A percentile compares a stretch with the other conserved stretches of the same genome.
Conservation (phyloP, 2,797 vertebrate species). For the Limosa lapponica region DNA sequence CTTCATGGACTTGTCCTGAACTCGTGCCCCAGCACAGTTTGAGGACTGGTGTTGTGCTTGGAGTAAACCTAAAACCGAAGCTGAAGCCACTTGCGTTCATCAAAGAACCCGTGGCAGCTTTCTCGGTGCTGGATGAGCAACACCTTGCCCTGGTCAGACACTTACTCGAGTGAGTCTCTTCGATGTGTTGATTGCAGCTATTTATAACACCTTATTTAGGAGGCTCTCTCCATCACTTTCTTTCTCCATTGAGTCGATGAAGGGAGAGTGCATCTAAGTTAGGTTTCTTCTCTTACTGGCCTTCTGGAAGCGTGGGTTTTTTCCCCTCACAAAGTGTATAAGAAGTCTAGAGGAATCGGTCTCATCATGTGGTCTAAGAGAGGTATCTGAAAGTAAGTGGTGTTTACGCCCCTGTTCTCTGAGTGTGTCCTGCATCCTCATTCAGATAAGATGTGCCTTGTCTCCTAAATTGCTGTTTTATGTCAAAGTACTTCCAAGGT, state of each 20-base stretch:
- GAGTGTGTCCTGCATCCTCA: background rate
- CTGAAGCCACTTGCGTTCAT: background rate
- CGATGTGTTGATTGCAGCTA: background rate
- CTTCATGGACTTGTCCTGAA: conserved; percentile 36
- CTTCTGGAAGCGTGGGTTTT: background rate
- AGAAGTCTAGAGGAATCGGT: background rate
- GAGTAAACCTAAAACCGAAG: conserved; percentile 55
- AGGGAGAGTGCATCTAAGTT: background rate
- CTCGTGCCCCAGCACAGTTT: background rate
- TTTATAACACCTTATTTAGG: background rate
- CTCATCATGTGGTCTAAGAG: background rate
- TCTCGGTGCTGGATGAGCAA: background rate
- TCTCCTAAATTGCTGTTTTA: background rate
- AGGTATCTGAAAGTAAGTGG: background rate
- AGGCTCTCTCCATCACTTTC: conserved; percentile 4
- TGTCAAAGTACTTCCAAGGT: background rate
- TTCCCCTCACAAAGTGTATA: background rate
- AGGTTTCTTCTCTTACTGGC: background rate
- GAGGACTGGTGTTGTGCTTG: conserved; percentile 48
- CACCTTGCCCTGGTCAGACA: conserved; percentile 8
- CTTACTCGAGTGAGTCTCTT: background rate
- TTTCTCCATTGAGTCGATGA: conserved; percentile 28
- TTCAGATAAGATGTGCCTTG: background rate
- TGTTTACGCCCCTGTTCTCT: background rate
- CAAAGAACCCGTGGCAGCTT: background rate